Evolutionary conservation across 2,888 invertebrate species (phyloP).

Genomic region (Barypeithes pellucidus): DNA sequence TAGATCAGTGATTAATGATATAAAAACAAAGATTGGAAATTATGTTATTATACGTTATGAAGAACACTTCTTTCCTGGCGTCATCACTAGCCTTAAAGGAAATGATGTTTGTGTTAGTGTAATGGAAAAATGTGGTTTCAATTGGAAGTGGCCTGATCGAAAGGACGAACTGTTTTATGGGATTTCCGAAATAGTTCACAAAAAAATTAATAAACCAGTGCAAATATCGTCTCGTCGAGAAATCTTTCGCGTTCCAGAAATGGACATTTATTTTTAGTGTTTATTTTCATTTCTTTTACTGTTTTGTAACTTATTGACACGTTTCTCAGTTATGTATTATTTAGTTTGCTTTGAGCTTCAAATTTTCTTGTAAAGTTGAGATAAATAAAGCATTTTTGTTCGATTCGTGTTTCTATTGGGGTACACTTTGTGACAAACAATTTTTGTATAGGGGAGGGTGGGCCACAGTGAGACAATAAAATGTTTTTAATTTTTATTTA

Average conservation of each 20-base stretch:
- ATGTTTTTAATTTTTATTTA: too few species aligned
- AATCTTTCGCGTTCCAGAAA: constrained; percentile 23
- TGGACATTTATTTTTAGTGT: constrained; percentile 23
- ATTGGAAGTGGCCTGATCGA: constrained; percentile 22
- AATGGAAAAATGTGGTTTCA: constrained; percentile 12
- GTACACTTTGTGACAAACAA: constrained; percentile 44
- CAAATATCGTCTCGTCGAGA: constrained; percentile 37
- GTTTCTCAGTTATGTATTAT: constrained; percentile 20
- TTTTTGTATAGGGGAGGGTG: too few species aligned
- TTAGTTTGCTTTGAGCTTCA: constrained; percentile 29
- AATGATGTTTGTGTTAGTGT: constrained; percentile 17
- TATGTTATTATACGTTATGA: constrained; percentile 33
- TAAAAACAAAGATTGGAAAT: constrained; percentile 13
- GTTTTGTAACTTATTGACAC: constrained; percentile 21
- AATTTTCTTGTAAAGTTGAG: constrained; percentile 9
- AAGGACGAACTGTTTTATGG: constrained; percentile 21
- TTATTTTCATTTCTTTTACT: constrained; percentile 25
- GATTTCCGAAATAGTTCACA: constrained; percentile 35
- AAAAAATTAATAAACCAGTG: constrained; percentile 27
- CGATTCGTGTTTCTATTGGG: constrained; percentile 36
- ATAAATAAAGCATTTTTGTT: constrained; percentile 27
- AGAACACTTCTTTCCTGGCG: constrained; percentile 29
- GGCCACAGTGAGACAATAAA: too few species aligned
- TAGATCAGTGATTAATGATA: constrained; percentile 28
- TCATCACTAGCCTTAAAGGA: constrained; percentile 18